Base-by-base conservation (phyloP, 2,888 invertebrate species). In the Heliconius erato region DNA sequence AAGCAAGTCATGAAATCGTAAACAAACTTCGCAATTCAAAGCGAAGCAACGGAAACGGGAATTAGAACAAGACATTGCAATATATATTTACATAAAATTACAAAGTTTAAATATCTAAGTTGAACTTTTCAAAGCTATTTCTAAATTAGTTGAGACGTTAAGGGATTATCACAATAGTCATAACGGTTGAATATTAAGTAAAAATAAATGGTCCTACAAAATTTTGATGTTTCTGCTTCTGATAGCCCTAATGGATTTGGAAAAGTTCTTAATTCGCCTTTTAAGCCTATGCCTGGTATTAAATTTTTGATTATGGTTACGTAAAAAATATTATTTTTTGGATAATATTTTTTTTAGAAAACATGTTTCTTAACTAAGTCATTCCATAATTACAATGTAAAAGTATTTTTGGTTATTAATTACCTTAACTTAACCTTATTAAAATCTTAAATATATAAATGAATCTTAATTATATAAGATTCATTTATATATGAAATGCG, bases 31-130 rank as follows among this genome's bases (percentile, higher is more conserved):
- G 59, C 63, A 26, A 63, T 76, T 35, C 63, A 35, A 76, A 76
- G 76, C 63, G 49, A 28, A 68, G 35, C 44, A 40, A 67, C 49
- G 67, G 67, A 63, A 63, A 63, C 12, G 74, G 32, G 74, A 67
- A 54, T 74, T 68, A 68, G 74, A 74, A 65, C 74, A 67, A 49
- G 80, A 54, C 32, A 67, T 35, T 80, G 63, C 63, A 23, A 78
- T 67, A 78, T 68, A 80, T 74, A 80, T 80, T 80, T 74, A 80
- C 74, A 74, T 74, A 74, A 74, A 80, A 74, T 74, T 54, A 80
- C 44, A 35, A 80, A 67, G 54, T 79, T 49, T 71, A n/a, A 79
- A 69, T 49, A 68, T 69, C 32, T 54, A n/a, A 68, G 67, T 32
- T 28, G 78, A 44, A 32, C 23, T 74, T 23, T 59, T n/a, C 11